Evolutionary conservation across 2,888 invertebrate genomes (phyloP), one percentile per base, ranked within the genome.

Genomic region (Nomada fabriciana): DNA sequence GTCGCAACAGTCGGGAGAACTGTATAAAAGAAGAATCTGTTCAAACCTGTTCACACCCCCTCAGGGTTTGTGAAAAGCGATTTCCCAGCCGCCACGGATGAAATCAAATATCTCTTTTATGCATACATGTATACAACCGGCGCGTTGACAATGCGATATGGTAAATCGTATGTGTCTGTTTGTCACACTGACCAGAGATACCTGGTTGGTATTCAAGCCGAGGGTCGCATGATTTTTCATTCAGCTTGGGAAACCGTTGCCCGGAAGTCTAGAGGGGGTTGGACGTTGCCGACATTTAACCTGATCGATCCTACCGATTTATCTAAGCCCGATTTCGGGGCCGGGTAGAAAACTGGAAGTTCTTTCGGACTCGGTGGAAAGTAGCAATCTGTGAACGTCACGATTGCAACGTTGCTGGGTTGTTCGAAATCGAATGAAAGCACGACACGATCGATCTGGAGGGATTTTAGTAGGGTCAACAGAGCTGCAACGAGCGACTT

Each of bases 241-340:
- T 82, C 84, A 43, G 20, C 74, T n/a, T n/a, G 74, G 73, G 59
- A 79, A 80, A 77, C 76, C 72, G 47, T 59, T 65, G 59, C 65
- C 18, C 68, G 57, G 61, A 78, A 77, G 59, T 76, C 64, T 73
- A 29, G 68, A 47, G 61, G 11, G 50, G 36, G 70, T 20, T 36
- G 68, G 59, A 73, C 67, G 43, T 76, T 61, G 68, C 13, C 69
- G 82, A 80, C 85, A 67, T 82, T 85, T 82, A 85, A 77, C 85
- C 73, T 85, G 85, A 85, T 82, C 68, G 79, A 85, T 85, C 76
- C 53, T 50, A 23, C n/a, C 85, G 77, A 85, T 85, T 85, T 76
- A 80, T 82, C 80, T 82, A 65, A 36, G 53, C 25, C 53, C 61
- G 82, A 85, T 77, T 85, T 80, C 79, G 23, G 18, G 42, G 11